Base-by-base conservation (phyloP, 1,140 invertebrate genomes). In the Saccostrea glomerata region DNA sequence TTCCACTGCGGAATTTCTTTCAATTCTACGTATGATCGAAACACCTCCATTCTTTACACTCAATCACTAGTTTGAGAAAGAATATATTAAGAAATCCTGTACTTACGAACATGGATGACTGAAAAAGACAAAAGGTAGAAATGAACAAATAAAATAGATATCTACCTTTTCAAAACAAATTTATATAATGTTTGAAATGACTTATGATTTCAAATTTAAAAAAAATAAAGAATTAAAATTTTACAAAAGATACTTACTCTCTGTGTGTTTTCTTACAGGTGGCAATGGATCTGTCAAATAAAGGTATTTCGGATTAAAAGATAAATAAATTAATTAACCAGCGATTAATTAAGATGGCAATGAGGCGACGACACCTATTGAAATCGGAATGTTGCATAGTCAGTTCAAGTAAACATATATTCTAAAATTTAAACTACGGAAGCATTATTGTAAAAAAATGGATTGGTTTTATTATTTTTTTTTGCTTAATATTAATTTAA, bases 91-190 rank as follows among this genome's bases (percentile, higher is more conserved):
- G 5, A 47, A 6, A 47, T 7, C 30, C 30, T 40, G 47, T 84
- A 84, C 82, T 54, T 20, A 84, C 82, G 82, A 84, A 84, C 5
- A 56, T 84, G 40, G 82, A 84, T 84, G 47, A 55, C 82, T 84
- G 47, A 9, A 84, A 84, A 84, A 84, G 82, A 84, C 3, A 9
- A 9, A 47, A 47, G 47, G 47, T 47, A 47, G 25, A 84, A 23
- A 54, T 23, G 2, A 55, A 84, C 23, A 30, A 77, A 23, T 82
- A 82, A 30, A 4, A n/a, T 1, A 6, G 5, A 63, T 2, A 3
- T 63, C 58, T 63, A 6, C 5, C 17, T 7, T 20, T n/a, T 66
- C 20, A 20, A 66, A 66, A 17, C 5, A 20, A n/a, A 17, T 20
- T 66, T 9, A 66, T 66, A 6, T 47, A 47, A 47, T 47, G 9